Percentiles rank a stretch among this genome's conserved stretches.
Evolutionary conservation across 2,797 vertebrate species (phyloP).

Genomic region (Alcedo quadribrachys): DNA sequence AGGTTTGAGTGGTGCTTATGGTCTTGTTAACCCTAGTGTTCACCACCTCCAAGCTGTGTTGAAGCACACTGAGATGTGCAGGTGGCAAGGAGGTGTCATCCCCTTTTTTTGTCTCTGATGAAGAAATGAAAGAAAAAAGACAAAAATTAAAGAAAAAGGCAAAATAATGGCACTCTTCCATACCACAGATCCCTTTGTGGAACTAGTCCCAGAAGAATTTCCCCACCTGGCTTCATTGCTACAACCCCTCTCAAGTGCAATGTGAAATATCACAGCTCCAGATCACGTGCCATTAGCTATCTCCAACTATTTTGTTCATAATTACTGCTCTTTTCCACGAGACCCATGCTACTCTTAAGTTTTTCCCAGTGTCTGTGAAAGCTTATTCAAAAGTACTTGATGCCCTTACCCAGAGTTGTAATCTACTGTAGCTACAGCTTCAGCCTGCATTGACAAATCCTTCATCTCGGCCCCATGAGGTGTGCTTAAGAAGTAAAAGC

Average conservation of each 20-base stretch:
- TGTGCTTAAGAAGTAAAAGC: constrained; percentile 47
- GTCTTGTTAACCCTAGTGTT: not conserved
- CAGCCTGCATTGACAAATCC: not conserved
- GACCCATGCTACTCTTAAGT: not conserved
- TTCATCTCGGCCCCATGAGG: constrained; percentile 36
- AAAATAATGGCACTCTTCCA: not conserved
- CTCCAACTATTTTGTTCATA: not conserved
- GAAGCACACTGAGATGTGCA: not conserved
- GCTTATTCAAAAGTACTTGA: not conserved
- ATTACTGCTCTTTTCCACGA: not conserved
- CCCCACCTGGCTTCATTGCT: not conserved
- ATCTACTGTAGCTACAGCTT: not conserved
- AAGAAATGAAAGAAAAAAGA: not conserved
- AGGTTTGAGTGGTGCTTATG: not conserved
- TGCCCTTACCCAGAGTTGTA: not conserved
- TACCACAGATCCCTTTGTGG: not conserved
- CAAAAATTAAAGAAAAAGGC: not conserved
- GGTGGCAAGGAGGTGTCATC: not conserved
- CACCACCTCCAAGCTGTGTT: not conserved
- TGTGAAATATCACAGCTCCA: not conserved
- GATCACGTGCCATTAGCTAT: not conserved
- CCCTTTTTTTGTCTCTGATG: not conserved
- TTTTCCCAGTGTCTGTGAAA: not conserved
- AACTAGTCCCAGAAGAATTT: not conserved
- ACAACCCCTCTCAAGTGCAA: not conserved